Evolutionary conservation across 2,888 invertebrate genomes (phyloP).

Genomic region (Slavum lentiscoides): DNA sequence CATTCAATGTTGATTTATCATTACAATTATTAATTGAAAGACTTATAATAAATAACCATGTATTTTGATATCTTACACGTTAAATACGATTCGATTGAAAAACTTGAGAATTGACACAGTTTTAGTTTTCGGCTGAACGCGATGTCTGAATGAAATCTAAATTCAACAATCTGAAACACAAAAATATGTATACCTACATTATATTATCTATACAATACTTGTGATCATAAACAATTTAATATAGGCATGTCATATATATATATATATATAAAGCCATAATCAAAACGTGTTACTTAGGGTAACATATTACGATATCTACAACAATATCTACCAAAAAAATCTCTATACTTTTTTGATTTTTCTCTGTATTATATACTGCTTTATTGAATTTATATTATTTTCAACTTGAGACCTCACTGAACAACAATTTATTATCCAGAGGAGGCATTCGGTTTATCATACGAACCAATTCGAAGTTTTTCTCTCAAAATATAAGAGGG

Average conservation of each 20-base stretch:
- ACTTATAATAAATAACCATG: background rate
- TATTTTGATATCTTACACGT: background rate
- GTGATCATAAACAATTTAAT: background rate
- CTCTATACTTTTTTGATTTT: no score
- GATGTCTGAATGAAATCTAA: background rate
- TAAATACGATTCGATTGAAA: background rate
- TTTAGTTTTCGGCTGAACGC: background rate
- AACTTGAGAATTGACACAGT: background rate
- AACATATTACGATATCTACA: no score
- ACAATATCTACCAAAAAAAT: no score
- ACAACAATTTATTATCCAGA: no score
- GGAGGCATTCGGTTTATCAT: no score
- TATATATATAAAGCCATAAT: no score
- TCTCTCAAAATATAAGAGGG: no score
- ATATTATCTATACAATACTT: background rate
- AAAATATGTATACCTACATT: background rate
- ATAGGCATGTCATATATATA: background rate
- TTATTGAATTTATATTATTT: no score
- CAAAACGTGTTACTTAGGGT: no score
- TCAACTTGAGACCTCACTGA: no score
- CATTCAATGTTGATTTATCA: background rate
- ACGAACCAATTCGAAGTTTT: no score
- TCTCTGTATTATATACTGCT: no score
- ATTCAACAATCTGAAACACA: slow-evolving; percentile 17
- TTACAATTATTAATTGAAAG: background rate